phyloP scores from a whole-genome alignment of 2,888 invertebrate species.

The Parasteatoda lunata region DNA sequence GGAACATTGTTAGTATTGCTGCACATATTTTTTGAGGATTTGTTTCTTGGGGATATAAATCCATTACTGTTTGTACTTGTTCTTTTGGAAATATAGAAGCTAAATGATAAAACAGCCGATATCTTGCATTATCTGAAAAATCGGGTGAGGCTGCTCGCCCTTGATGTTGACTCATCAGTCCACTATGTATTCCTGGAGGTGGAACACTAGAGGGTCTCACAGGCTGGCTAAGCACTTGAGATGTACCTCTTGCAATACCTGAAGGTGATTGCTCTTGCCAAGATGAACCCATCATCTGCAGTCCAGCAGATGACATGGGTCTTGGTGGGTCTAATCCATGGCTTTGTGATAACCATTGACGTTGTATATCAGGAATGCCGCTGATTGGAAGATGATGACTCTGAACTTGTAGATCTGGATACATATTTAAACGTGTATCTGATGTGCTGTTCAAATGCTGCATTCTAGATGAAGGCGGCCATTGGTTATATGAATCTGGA shows the following conservation, averaged over 20 bases:
- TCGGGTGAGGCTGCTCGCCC: constrained; percentile 56
- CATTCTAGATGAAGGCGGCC: constrained; percentile 77
- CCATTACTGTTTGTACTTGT: constrained; percentile 91
- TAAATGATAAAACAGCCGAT: constrained; percentile 88
- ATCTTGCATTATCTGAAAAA: constrained; percentile 79
- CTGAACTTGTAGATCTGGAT: constrained; percentile 67
- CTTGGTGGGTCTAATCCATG: constrained; percentile 59
- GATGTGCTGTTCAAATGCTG: constrained; percentile 78
- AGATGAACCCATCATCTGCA: constrained; percentile 55
- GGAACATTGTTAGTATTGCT: constrained; percentile 85
- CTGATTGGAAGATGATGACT: constrained; percentile 16
- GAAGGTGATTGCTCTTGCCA: constrained; percentile 56
- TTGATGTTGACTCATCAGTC: constrained; percentile 24
- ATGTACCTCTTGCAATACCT: constrained; percentile 49
- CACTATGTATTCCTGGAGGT: constrained; percentile 73
- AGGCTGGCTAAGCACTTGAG: constrained; percentile 67
- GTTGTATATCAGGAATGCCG: constrained; percentile 34
- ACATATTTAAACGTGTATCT: constrained; percentile 80
- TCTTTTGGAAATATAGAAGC: constrained; percentile 93
- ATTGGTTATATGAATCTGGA: constrained; percentile 78
- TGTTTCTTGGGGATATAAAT: constrained; percentile 89
- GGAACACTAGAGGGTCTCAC: constrained; percentile 70
- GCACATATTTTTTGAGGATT: constrained; percentile 93
- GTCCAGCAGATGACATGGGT: constrained; percentile 53
- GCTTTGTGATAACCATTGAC: constrained; percentile 62